These are phyloP conservation scores for Saimiri boliviensis DNA, from an alignment of 2,113 vertebrate genomes.

Conservation along the genomic window DNA sequence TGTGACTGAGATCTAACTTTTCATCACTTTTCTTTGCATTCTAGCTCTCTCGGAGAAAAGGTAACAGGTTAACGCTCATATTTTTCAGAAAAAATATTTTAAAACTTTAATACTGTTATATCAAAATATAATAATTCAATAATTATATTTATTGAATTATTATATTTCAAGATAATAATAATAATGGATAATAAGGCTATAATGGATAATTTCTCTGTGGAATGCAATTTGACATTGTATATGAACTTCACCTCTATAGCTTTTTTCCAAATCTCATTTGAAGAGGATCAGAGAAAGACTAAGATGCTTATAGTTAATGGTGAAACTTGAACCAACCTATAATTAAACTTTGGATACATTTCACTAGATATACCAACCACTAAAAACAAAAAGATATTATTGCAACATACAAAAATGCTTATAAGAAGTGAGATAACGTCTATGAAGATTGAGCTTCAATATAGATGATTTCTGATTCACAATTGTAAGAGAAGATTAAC, in stretches of 20 bases:
- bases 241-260: background rate
- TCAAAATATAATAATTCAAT: background rate
- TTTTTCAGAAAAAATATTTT: background rate
- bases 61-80: background rate
- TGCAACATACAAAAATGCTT: background rate
- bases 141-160: no score
- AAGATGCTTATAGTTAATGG: background rate
- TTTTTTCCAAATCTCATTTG: background rate
- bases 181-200: background rate
- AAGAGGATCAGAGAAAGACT: background rate
- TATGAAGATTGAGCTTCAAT: background rate
- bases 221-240: background rate
- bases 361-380: background rate
- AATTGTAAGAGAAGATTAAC: background rate
- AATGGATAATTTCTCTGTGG: background rate
- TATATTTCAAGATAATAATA: no score
- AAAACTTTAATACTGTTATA: background rate
- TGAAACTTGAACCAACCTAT: background rate
- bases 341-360: background rate
- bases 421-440: background rate
- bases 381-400: background rate
- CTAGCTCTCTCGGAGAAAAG: background rate
- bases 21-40: background rate
- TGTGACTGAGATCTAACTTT: background rate
- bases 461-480: background rate